These are phyloP conservation scores for Junonia oenone DNA, from an alignment of 2,888 invertebrate species.

Conservation along the genomic window DNA sequence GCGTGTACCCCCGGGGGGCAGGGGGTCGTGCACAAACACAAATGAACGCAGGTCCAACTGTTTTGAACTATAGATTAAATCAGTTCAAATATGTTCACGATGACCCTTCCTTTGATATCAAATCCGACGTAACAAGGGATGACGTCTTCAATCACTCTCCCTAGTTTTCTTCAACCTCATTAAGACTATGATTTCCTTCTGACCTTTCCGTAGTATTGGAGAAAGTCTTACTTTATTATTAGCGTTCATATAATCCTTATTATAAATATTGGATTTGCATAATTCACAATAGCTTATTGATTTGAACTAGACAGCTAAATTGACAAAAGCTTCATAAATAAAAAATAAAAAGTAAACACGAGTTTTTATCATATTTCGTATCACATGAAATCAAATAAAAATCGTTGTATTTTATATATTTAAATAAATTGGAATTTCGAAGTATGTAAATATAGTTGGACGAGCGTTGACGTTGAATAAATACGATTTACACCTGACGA, in stretches of 20 bases:
- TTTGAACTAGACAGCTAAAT: neutral
- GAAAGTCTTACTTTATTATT: neutral
- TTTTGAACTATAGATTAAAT: conserved; percentile 15
- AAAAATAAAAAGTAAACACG: neutral
- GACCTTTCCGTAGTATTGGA: neutral
- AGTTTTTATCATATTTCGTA: neutral
- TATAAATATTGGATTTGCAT: neutral
- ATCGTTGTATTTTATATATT: neutral
- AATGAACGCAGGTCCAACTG: conserved; percentile 15
- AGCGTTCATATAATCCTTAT: neutral
- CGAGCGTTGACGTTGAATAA: neutral
- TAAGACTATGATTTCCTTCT: neutral
- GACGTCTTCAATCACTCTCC: conserved; percentile 1
- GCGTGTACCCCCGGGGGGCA: neutral
- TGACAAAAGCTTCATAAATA: neutral
- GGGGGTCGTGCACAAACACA: conserved; percentile 27
- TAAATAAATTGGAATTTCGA: neutral
- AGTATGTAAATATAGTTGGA: neutral
- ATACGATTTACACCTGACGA: neutral
- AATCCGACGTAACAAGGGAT: conserved; percentile 8
- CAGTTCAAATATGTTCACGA: conserved; percentile 7
- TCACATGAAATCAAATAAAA: neutral
- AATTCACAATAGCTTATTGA: neutral
- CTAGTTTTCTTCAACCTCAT: conserved; percentile 4
- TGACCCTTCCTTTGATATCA: conserved; percentile 21